phyloP scores from a whole-genome alignment of 2,797 vertebrate genomes.

The Hippopotamyrus pictus region DNA sequence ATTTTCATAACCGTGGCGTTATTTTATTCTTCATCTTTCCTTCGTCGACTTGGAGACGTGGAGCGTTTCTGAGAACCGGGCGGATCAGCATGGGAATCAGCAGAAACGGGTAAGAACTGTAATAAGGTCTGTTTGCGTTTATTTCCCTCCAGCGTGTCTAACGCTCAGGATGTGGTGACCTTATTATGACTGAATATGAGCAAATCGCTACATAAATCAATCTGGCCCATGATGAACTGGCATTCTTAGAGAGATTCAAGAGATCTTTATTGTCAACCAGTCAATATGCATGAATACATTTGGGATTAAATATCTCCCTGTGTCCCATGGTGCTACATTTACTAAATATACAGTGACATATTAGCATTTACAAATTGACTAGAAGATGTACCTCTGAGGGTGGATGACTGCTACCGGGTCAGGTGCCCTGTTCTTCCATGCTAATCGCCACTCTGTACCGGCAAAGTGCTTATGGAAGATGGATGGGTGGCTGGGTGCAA shows the following conservation, averaged over 20 bases:
- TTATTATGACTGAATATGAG: background rate
- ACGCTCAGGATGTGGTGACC: background rate
- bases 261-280: background rate
- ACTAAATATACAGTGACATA: background rate
- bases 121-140: slow-evolving; percentile 6
- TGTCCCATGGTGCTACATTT: background rate
- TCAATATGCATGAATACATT: background rate
- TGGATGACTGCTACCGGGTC: background rate
- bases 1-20: slow-evolving; percentile 26
- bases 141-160: background rate
- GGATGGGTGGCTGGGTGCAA: background rate
- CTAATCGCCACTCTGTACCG: background rate
- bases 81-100: slow-evolving; percentile 59
- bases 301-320: background rate
- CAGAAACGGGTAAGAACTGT: slow-evolving; percentile 22
- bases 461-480: background rate
- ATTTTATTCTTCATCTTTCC: slow-evolving; percentile 11
- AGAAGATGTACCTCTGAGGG: background rate
- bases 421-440: background rate
- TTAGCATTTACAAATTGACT: background rate
- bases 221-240: background rate
- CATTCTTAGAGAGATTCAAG: background rate
- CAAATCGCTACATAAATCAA: background rate
- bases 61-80: slow-evolving; percentile 27
- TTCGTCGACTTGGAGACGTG: slow-evolving; percentile 21